Evolutionary conservation across 1,140 invertebrate species (phyloP), one percentile per base, ranked within the genome.

Genomic region (Drosophila saltans): DNA sequence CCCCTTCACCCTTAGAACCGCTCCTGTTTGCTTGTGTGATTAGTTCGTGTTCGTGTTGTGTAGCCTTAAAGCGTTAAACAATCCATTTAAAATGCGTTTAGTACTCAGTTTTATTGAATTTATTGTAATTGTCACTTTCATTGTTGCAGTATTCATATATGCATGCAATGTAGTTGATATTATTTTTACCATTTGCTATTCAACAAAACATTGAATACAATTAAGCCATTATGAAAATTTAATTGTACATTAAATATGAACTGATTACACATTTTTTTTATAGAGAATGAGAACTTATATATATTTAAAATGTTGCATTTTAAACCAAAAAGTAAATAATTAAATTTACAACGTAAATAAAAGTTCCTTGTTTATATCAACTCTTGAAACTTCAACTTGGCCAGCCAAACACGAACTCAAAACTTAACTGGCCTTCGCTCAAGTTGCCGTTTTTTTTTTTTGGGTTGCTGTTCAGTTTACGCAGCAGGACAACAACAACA

Each of bases 281-380:
- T 4, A 4, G 28, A 16, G 28, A 30, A 30, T 30, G 28, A 4
- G 28, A 30, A 30, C 0, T 30, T 10, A 8, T 6, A 30, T 30
- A 2, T 26, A 3, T 48, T 24, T 1, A 52, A 52, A 52, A 52
- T 26, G 45, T 52, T 52, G 45, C 26, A 57, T 52, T 57, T 71
- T 78, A 56, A 30, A 41, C 45, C 67, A 76, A 66, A 76, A 75
- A 69, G 76, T 86, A 86, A 88, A 88, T 86, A 83, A 88, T 88
- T 88, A 88, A 86, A 86, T 88, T 88, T 83, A 67, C 75, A 83
- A 84, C 72, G 73, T 83, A 88, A 88, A 88, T 86, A 88, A 88
- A 86, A 83, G 69, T 88, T 86, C 45, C 16, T 0, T 75, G 74
- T 71, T 68, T 75, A 69, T 75, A 75, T 41, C 59, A 26, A 43